Evolutionary conservation across 2,113 vertebrate genomes (phyloP).

Genomic region (Perca fluviatilis): DNA sequence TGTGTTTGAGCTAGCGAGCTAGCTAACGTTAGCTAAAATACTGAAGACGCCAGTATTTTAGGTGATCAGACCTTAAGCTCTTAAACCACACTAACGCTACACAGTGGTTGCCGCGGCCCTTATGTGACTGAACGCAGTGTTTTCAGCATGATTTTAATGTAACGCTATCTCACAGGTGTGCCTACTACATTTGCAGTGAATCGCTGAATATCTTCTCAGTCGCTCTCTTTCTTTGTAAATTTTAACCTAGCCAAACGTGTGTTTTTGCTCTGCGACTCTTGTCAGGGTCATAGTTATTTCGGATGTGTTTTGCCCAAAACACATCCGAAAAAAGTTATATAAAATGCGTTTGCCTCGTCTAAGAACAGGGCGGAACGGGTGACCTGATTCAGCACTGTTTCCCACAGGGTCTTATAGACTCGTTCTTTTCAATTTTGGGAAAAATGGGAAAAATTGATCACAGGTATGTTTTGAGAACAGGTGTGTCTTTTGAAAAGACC

Average conservation of each 20-base stretch:
- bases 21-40: slow-evolving; percentile 39
- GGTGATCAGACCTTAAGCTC: slow-evolving; percentile 59
- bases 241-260: slow-evolving; percentile 26
- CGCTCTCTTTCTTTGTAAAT: slow-evolving; percentile 13
- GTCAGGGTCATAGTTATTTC: not conserved
- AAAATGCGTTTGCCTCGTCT: not conserved
- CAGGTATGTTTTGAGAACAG: slow-evolving; percentile 27
- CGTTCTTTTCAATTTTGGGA: not conserved
- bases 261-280: not conserved
- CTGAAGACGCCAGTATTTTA: slow-evolving; percentile 71
- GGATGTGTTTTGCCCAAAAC: too few relatives aligned
- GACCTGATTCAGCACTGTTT: slow-evolving; percentile 15
- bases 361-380: not conserved
- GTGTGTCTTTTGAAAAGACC: slow-evolving; percentile 2
- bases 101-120: slow-evolving; percentile 4
- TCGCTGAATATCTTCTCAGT: not conserved
- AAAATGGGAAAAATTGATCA: not conserved
- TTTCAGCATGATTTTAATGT: slow-evolving; percentile 3
- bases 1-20: slow-evolving; percentile 45
- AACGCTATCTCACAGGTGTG: slow-evolving; percentile 60
- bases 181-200: not conserved
- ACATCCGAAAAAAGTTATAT: too few relatives aligned
- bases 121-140: not conserved
- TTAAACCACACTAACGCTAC: slow-evolving; percentile 51
- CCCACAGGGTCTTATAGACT: not conserved